phyloP scores from a whole-genome alignment of 2,888 invertebrate species.

The Spisula solida region DNA sequence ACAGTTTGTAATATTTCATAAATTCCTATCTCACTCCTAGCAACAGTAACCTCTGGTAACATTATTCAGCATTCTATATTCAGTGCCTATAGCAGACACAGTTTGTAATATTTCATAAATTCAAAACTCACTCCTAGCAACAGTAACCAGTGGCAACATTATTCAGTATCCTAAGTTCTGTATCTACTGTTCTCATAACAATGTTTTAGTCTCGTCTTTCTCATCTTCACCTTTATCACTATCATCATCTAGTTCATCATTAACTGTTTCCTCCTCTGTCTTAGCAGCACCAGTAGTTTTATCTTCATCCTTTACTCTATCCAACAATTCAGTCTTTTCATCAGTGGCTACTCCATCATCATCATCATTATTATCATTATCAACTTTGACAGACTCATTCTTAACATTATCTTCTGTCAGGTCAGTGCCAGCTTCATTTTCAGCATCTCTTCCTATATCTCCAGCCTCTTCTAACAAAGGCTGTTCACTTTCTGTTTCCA shows the following conservation, averaged over 20 bases:
- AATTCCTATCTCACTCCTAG: too few relatives aligned
- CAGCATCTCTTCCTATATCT: neutral
- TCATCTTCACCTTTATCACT: slow-evolving; percentile 24
- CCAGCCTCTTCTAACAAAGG: neutral
- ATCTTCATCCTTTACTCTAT: neutral
- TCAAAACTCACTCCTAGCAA: neutral
- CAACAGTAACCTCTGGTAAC: too few relatives aligned
- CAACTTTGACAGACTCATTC: neutral
- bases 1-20: too few relatives aligned
- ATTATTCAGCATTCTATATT: too few relatives aligned
- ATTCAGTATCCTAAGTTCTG: neutral
- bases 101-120: too few relatives aligned
- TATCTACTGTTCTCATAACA: neutral
- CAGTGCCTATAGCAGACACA: too few relatives aligned
- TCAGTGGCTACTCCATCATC: slow-evolving; percentile 14
- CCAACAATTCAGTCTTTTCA: slow-evolving; percentile 31
- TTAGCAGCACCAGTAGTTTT: neutral
- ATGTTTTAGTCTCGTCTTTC: slow-evolving; percentile 28
- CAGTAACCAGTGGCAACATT: neutral
- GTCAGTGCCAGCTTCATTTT: neutral
- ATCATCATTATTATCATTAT: neutral
- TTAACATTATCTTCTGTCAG: slow-evolving; percentile 1
- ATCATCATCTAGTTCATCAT: slow-evolving; percentile 35
- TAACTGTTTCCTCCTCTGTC: slow-evolving; percentile 3
- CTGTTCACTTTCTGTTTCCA: neutral